Base-by-base conservation (phyloP, 92 coral and sea anemone genomes). In the Montipora capitata region DNA sequence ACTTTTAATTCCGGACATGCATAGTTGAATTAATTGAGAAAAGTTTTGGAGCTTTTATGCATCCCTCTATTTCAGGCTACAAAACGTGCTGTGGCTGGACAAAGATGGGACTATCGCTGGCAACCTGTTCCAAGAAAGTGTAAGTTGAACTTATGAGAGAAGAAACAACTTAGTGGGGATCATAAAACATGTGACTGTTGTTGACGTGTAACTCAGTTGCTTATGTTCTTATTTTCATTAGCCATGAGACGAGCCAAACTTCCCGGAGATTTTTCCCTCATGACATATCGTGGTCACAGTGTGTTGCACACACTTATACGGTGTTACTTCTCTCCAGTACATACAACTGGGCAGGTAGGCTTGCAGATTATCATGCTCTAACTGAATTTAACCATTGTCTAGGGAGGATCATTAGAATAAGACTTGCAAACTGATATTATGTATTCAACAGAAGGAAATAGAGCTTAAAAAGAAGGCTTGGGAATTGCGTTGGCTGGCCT, bases 221-320 rank as follows among this genome's bases (percentile, higher is more conserved):
- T 10, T 48, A 5, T 5, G 6, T 48, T 48, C 10, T 5, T 10
- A 48, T 64, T 45, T 27, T 10, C 44, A 43, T 81, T 61, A 74
- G 93, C 93, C 80, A 83, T 78, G 59, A 92, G 89, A 84, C 94
- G 82, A 35, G 69, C 91, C 68, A 95, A 86, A 49, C 82, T 97
- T 20, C 72, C 57, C 52, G 99, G 99, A 13, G 99, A 97, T 75
- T 77, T 95, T 35, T 95, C 98, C 17, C 80, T 97, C 8, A 97
- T 94, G 99, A 95, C 99, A 51, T 97, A 97, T 63, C 99, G 99
- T 64, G 99, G 99, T 52, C 99, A 97, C 86, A 87, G 89, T 16
- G 97, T 97, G 8, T 79, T 96, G 15, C 91, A 94, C 44, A 93
- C 98, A 7, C 87, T 97, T 39, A 93, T 96, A 44, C 91, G 98